Percentiles rank a stretch among this genome's conserved stretches.
phyloP scores from a whole-genome alignment of 2,113 vertebrate species.

The Myotis yumanensis region DNA sequence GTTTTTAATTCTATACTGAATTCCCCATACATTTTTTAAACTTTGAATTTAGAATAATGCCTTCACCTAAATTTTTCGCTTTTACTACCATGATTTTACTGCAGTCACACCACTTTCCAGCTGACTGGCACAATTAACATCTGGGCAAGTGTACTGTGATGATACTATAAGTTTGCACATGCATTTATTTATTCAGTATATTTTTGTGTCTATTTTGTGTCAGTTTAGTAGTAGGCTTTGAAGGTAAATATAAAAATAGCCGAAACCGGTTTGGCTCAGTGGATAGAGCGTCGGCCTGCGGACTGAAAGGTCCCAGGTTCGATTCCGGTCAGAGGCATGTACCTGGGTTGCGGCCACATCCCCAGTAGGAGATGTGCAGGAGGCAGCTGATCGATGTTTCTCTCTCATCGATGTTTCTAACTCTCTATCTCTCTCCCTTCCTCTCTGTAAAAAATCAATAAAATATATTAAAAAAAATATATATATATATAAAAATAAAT shows the following conservation, averaged over 20 bases:
- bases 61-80: background rate
- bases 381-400: too few relatives aligned
- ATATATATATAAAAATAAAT: background rate
- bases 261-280: too few relatives aligned
- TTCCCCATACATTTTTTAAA: background rate
- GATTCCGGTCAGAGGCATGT: too few relatives aligned
- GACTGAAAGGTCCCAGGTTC: too few relatives aligned
- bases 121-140: background rate
- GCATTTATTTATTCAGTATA: background rate
- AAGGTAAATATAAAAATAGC: background rate
- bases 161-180: background rate
- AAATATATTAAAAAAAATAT: too few relatives aligned
- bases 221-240: background rate
- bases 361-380: too few relatives aligned
- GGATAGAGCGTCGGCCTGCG: too few relatives aligned
- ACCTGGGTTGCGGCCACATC: too few relatives aligned
- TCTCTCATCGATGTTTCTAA: too few relatives aligned
- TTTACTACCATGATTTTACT: background rate
- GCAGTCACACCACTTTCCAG: background rate
- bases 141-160: background rate
- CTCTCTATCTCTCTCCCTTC: too few relatives aligned
- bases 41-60: background rate
- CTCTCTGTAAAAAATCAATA: too few relatives aligned
- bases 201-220: background rate
- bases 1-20: background rate